These are phyloP conservation scores for Leucophora obtusa DNA, from an alignment of 2,888 invertebrate species.

Conservation along the genomic window DNA sequence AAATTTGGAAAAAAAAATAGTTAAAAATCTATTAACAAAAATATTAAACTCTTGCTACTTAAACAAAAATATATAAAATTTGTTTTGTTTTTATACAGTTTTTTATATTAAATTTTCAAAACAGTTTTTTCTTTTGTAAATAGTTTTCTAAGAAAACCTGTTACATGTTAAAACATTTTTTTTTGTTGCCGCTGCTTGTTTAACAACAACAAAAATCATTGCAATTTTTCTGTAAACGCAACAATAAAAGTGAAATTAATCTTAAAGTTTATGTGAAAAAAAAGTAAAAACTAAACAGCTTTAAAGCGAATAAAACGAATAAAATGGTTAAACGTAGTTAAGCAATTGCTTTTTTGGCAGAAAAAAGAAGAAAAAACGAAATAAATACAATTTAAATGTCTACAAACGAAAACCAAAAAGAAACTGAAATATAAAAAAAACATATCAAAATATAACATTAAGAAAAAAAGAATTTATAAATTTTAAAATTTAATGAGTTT, in stretches of 20 bases:
- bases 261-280: slow-evolving; percentile 39
- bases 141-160: slow-evolving; percentile 53
- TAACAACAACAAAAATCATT: slow-evolving; percentile 6
- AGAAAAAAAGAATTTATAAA: neutral
- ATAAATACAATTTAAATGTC: slow-evolving; percentile 7
- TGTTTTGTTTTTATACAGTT: too few relatives aligned
- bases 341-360: slow-evolving; percentile 23
- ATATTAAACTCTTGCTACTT: slow-evolving; percentile 44
- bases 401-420: neutral
- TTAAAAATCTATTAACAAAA: neutral
- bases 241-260: slow-evolving; percentile 65
- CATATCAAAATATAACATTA: neutral
- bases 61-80: slow-evolving; percentile 3
- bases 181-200: neutral
- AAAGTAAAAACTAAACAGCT: slow-evolving; percentile 27
- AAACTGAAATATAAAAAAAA: neutral
- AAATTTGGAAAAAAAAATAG: too few relatives aligned
- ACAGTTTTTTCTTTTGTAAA: slow-evolving; percentile 18
- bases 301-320: slow-evolving; percentile 30
- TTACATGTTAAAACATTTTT: slow-evolving; percentile 12
- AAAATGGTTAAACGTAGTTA: slow-evolving; percentile 27
- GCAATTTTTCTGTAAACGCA: slow-evolving; percentile 49
- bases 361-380: neutral
- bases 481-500: too few relatives aligned
- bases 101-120: neutral